Evolutionary conservation across 1,140 invertebrate species (phyloP), one percentile per base, ranked within the genome.

Genomic region (Cydia splendana): DNA sequence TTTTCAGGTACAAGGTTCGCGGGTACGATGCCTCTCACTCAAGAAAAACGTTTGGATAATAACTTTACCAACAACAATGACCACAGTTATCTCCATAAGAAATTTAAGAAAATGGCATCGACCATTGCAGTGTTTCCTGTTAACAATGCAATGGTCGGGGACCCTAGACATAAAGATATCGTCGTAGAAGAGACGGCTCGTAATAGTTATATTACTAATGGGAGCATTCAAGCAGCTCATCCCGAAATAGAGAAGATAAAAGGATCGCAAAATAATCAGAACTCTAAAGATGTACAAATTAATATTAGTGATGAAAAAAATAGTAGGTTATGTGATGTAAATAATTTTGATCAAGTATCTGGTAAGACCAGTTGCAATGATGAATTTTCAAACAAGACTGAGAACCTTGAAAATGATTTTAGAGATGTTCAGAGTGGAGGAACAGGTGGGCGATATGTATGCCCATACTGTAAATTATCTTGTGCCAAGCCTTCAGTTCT

Each of bases 401-500:
- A 92, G 77, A 91, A 88, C 84, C 86, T 87, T 91, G 91, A 93
- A 88, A 93, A 86, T 82, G 91, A 93, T 91, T 90, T 88, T 89
- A 93, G 85, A 92, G 93, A 93, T 85, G 89, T 86, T 80, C 85
- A 90, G 81, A 93, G 85, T 82, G 93, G 81, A 84, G 85, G 82
- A 79, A 84, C 79, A 82, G 84, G 89, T 51, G 95, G 95, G 51
- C 94, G 95, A 78, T 96, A 98, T 91, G 95, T 97, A 76, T 99
- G 98, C 87, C 95, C 96, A 2, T 98, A 97, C 90, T 99, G 98
- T 93, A 97, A 96, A 86, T 92, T 97, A 84, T 95, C 95, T 57
- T 98, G 97, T 94, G 96, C 97, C 80, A 99, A 99, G 91, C 98
- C 98, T n/a, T 98, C 97, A 85, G 97, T 98, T 62, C 94, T 98